Evolutionary conservation across 2,888 invertebrate genomes (phyloP), one percentile per base, ranked within the genome.

Genomic region (Uloborus plumipes): DNA sequence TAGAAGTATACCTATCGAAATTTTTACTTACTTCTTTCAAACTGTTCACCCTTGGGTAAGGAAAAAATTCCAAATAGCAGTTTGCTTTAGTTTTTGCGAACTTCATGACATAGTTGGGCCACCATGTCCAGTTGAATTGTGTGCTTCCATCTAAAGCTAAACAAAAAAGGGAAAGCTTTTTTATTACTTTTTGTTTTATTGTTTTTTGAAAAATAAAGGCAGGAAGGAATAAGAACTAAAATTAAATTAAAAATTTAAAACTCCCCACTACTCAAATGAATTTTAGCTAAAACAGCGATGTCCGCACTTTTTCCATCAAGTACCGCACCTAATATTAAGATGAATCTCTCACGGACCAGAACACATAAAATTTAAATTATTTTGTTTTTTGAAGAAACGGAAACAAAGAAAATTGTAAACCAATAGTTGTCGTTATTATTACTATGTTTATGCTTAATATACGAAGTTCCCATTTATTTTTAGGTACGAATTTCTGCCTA

Each of bases 101-200:
- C 15, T n/a, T 49, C 18, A 67, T 14, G 15, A 80, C 79, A 13
- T 73, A 73, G 22, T n/a, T 39, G 1, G 67, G 73, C 51, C 66
- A 80, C 61, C 47, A 61, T 0, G 73, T 73, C 79, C 79, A 80
- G 20, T 80, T 80, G 1, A n/a, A 20, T 20, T 26, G 18, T 18
- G 67, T 22, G 15, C n/a, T 20, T 11, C 55, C 61, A 51, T 73
- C 69, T n/a, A 80, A 20, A 50, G 79, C 79, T 80, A 31, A 18
- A 26, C n/a, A 61, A 22, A 55, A 15, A 15, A n/a, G 4, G 26
- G 26, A 26, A 4, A 4, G 26, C 26, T 26, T 26, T n/a, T n/a
- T n/a, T 4, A 26, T 26, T 26, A 26, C 26, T 26, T 26, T 26
- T 26, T 26, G 4, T 26, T 26, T 26, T 26, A 26, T 4, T 26